Percentiles rank a stretch among this genome's conserved stretches.
These are phyloP conservation scores for Rousettus leschenaultii DNA, from an alignment of 2,113 vertebrate genomes.

Conservation along the genomic window DNA sequence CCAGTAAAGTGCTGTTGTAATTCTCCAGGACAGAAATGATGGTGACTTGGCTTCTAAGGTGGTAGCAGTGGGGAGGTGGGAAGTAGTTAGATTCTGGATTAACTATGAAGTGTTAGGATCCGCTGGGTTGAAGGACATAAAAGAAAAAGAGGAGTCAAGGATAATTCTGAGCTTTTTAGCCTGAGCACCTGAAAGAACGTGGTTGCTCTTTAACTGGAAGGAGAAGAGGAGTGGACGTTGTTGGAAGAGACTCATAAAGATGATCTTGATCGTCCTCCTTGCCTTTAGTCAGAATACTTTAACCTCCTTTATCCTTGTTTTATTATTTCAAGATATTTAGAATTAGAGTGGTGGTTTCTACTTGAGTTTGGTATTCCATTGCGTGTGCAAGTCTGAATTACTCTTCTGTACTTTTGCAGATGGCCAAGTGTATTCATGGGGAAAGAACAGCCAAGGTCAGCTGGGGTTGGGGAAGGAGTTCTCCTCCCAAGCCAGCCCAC, in stretches of 20 bases:
- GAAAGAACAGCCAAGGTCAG: conserved; percentile 88
- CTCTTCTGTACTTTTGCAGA: conserved; percentile 73
- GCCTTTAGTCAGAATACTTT: background rate
- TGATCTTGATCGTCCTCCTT: background rate
- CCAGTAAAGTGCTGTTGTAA: background rate
- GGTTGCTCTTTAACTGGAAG: background rate
- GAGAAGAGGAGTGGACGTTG: background rate
- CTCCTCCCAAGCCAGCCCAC: conserved; percentile 77
- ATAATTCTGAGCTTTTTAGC: background rate
- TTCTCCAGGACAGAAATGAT: background rate
- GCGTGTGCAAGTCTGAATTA: background rate
- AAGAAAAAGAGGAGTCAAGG: background rate
- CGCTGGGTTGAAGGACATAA: background rate
- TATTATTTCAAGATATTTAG: background rate
- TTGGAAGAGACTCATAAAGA: background rate
- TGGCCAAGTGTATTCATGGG: conserved; percentile 92
- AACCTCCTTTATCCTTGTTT: background rate
- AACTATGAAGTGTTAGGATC: background rate
- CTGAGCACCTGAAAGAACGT: background rate
- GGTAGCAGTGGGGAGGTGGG: background rate
- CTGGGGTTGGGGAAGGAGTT: conserved; percentile 86
- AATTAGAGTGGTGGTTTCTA: background rate
- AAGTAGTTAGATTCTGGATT: background rate
- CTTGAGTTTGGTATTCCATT: conserved; percentile 3
- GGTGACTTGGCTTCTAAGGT: background rate